Percentiles rank a stretch among this genome's conserved stretches.
These are phyloP conservation scores for Fringilla coelebs DNA, from an alignment of 2,797 vertebrate species.

Conservation along the genomic window DNA sequence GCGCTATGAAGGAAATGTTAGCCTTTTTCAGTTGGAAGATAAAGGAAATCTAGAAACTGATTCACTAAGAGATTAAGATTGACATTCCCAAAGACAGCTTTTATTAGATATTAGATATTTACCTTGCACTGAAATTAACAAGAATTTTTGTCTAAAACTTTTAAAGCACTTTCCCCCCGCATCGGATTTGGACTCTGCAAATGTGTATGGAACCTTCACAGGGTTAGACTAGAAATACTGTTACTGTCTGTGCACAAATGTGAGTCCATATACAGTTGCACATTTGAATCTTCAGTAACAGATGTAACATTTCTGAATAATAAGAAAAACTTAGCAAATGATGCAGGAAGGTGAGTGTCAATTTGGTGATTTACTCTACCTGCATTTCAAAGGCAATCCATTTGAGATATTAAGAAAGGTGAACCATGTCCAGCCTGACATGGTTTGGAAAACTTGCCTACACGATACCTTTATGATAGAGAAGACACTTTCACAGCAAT, in stretches of 20 bases:
- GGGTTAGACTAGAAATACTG: background rate
- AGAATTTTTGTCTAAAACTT: background rate
- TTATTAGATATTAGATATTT: background rate
- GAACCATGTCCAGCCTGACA: background rate
- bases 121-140: background rate
- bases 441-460: slow-evolving; percentile 21
- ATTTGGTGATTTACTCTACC: background rate
- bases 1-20: background rate
- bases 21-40: background rate
- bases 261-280: fast-evolving
- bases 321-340: background rate
- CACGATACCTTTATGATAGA: background rate
- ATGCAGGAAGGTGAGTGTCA: background rate
- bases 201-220: background rate
- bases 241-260: background rate
- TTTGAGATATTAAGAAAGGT: slow-evolving; percentile 10
- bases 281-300: background rate
- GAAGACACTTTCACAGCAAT: background rate
- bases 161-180: fast-evolving
- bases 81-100: background rate
- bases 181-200: background rate
- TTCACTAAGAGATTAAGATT: background rate
- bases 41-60: background rate
- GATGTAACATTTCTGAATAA: background rate
- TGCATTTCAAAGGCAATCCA: slow-evolving; percentile 24